phyloP scores from a whole-genome alignment of 2,113 vertebrate species.

The Potamarius usumacintae region DNA sequence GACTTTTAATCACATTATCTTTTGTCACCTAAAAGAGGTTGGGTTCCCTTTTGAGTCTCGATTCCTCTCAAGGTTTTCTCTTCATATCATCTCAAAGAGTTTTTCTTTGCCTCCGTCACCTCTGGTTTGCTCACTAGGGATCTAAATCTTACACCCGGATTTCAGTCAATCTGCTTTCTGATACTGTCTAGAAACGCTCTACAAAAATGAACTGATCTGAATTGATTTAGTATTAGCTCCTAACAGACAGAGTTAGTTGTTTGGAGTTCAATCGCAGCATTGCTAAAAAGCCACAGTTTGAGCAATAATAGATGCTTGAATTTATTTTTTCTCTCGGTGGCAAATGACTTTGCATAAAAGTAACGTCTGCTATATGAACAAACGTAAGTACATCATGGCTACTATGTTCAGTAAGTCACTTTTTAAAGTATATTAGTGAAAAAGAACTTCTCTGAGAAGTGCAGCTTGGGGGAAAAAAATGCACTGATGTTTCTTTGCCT shows the following conservation, averaged over 20 bases:
- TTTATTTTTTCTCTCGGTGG: background rate
- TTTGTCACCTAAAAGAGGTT: background rate
- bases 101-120: background rate
- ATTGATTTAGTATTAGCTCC: background rate
- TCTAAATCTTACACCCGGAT: background rate
- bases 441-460: background rate
- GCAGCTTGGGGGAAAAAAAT: background rate
- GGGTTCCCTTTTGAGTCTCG: background rate
- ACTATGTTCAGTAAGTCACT: background rate
- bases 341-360: background rate
- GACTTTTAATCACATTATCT: background rate
- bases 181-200: background rate
- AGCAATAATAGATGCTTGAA: background rate
- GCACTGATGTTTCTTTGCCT: background rate
- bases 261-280: background rate
- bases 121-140: background rate
- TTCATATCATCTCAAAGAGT: background rate
- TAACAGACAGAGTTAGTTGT: background rate
- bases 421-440: background rate
- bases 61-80: background rate
- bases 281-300: background rate
- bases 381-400: background rate
- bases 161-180: background rate
- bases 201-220: background rate
- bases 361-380: background rate